A percentile compares a stretch with the other conserved stretches of the same genome.
Evolutionary conservation across 2,113 vertebrate species (phyloP).

Genomic region (Fulmarus glacialis): DNA sequence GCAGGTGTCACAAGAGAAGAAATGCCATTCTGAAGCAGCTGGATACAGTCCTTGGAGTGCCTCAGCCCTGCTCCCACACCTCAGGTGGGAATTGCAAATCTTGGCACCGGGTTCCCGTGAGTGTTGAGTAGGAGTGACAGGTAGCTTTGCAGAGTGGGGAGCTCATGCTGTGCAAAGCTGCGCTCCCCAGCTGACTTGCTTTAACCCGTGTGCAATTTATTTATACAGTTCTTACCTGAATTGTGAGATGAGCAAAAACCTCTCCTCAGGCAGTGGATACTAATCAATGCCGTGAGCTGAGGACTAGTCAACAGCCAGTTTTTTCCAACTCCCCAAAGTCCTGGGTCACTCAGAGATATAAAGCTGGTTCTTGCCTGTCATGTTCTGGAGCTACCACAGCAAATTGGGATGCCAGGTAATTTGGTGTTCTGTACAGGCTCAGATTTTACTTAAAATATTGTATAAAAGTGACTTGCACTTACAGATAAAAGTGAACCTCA

Average conservation of each 20-base stretch:
- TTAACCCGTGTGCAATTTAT: rapidly evolving
- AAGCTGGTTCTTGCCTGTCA: rapidly evolving
- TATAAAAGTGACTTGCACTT: not conserved
- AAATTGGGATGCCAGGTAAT: not conserved
- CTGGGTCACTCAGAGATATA: not conserved
- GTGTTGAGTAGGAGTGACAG: not conserved
- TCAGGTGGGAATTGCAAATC: not conserved
- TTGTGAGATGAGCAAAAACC: not conserved
- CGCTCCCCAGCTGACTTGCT: rapidly evolving
- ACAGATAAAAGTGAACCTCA: not conserved
- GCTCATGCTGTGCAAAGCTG: not conserved
- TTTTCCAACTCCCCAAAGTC: not conserved
- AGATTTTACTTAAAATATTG: not conserved
- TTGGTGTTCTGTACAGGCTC: not conserved
- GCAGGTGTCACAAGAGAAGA: not conserved
- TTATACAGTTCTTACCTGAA: not conserved
- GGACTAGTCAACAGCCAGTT: not conserved
- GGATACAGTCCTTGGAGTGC: not conserved
- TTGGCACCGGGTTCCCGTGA: not conserved
- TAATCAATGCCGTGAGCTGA: not conserved
- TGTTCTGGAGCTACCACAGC: not conserved
- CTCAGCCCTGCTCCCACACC: not conserved
- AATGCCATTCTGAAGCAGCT: not conserved
- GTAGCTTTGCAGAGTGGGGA: not conserved
- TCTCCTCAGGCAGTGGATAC: not conserved